Evolutionary conservation across 37 sponge, comb jelly and placozoan genomes (phyloP), one percentile per base, ranked within the genome.

Genomic region (Diacarnus erythraeanus): DNA sequence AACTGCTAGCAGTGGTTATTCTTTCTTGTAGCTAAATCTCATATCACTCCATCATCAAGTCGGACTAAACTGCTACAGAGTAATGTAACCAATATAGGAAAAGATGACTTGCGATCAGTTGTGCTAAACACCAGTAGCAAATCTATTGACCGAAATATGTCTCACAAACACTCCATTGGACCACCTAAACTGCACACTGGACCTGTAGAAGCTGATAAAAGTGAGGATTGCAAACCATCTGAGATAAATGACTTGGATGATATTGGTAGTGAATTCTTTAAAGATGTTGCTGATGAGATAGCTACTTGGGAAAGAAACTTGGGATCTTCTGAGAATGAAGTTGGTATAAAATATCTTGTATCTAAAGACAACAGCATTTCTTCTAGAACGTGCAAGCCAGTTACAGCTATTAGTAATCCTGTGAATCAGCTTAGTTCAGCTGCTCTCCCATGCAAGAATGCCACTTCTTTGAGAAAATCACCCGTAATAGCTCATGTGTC

Each of bases 391-490:
- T n/a, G n/a, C n/a, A n/a, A n/a, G n/a, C n/a, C n/a, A n/a, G n/a
- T n/a, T n/a, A n/a, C n/a, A n/a, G n/a, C n/a, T n/a, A n/a, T n/a
- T n/a, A n/a, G n/a, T n/a, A n/a, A n/a, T n/a, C n/a, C n/a, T n/a
- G n/a, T n/a, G n/a, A n/a, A n/a, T n/a, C n/a, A n/a, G n/a, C 64
- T 23, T 47, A 47, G 51, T 47, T 6, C 10, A 47, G 10, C 51
- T 15, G 12, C 51, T 47, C 51, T 47, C 51, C 9, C 22, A 3
- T 5, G 22, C 5, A 6, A 43, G 36, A 37, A 1, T 17, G 12
- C 12, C 27, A 80, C 80, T 59, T 72, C 80, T 27, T 82, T 64
- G 15, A 61, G 74, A n/a, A n/a, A n/a, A 73, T 1, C 82, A 37
- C 8, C 42, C 2, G 63, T 63, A 17, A 21, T 82, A 3, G 38